Conservation (phyloP, 2,888 invertebrate genomes). For the Dendrolimus houi region DNA sequence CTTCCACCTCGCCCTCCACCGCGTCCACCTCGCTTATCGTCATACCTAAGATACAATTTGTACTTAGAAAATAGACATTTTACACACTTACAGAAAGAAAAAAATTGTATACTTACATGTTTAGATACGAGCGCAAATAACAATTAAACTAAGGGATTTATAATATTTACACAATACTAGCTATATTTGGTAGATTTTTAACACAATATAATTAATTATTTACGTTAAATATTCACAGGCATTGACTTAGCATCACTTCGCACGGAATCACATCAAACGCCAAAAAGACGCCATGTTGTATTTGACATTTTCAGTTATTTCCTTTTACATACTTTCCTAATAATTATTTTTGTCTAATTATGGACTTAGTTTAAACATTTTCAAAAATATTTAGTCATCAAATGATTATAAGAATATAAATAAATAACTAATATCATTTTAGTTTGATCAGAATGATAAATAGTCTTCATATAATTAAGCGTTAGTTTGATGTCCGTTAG, state of each 20-base stretch:
- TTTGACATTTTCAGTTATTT: slow-evolving; percentile 7
- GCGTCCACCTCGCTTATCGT: slow-evolving; percentile 69
- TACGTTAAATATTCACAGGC: slow-evolving; percentile 2
- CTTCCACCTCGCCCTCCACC: slow-evolving; percentile 49
- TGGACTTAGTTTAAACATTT: too few relatives aligned
- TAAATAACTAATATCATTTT: too few relatives aligned
- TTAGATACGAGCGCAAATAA: slow-evolving; percentile 8
- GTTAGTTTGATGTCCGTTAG: too few relatives aligned
- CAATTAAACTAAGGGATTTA: slow-evolving; percentile 3
- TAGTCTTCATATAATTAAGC: too few relatives aligned
- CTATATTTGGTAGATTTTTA: slow-evolving; percentile 1
- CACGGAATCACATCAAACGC: slow-evolving; percentile 15
- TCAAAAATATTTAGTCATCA: too few relatives aligned
- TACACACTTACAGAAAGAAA: slow-evolving; percentile 5
- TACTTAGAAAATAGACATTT: neutral
- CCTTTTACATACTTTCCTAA: slow-evolving; percentile 2
- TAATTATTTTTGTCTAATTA: too few relatives aligned
- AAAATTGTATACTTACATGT: slow-evolving; percentile 39
- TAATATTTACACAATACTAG: slow-evolving; percentile 1
- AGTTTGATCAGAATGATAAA: too few relatives aligned
- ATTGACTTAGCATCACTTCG: slow-evolving; percentile 11
- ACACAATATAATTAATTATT: slow-evolving; percentile 3
- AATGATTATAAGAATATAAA: too few relatives aligned
- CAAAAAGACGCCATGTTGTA: slow-evolving; percentile 32
- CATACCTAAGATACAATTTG: slow-evolving; percentile 51